These are phyloP conservation scores for Sarcophilus harrisii DNA, from an alignment of 2,797 vertebrate genomes.

Conservation along the genomic window DNA sequence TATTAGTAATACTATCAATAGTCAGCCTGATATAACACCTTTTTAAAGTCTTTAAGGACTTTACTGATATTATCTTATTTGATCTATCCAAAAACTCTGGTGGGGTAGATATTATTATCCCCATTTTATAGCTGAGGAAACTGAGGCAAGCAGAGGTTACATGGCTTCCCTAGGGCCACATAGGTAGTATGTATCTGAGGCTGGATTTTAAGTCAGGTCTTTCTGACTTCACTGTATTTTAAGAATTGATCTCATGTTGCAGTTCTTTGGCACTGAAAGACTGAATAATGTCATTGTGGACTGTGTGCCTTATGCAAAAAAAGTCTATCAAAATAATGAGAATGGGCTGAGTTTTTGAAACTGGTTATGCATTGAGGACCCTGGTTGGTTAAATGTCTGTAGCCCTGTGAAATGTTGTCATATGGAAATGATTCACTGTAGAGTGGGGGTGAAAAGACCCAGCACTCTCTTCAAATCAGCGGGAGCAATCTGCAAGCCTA, in stretches of 20 bases:
- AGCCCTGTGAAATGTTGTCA: not conserved
- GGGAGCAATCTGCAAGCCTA: constrained; percentile 5
- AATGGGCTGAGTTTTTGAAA: not conserved
- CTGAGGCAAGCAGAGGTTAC: not conserved
- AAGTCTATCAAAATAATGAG: not conserved
- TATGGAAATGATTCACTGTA: constrained; percentile 4
- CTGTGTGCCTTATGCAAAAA: not conserved
- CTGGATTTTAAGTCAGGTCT: not conserved
- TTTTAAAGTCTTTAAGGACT: not conserved
- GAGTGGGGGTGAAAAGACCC: constrained; percentile 16
- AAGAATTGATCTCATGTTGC: not conserved
- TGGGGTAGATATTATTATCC: not conserved
- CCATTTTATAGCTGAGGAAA: not conserved
- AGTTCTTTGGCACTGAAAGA: constrained; percentile 1
- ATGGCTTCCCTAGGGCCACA: not conserved
- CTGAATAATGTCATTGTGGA: not conserved
- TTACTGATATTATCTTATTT: not conserved
- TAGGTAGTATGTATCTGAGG: not conserved
- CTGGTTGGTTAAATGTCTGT: not conserved
- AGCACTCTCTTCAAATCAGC: constrained; percentile 28
- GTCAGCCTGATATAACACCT: not conserved
- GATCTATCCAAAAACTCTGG: not conserved
- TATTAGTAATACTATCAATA: not conserved
- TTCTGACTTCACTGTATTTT: not conserved
- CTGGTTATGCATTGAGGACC: not conserved